A percentile compares a stretch with the other conserved stretches of the same genome.
These are phyloP conservation scores for Oppia nitens DNA, from an alignment of 1,140 invertebrate species.

Conservation along the genomic window DNA sequence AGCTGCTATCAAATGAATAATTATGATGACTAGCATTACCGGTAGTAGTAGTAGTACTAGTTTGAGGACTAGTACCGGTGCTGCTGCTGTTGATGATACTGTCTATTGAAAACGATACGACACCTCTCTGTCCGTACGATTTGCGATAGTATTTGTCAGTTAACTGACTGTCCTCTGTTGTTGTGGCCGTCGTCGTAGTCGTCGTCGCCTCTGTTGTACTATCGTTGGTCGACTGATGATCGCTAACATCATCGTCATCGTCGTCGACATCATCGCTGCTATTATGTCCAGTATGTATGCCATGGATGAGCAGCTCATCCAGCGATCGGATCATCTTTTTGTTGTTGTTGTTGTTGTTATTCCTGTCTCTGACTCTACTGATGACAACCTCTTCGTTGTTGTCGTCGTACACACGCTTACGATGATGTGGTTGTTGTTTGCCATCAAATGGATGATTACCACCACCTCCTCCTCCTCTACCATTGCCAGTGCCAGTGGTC, in stretches of 20 bases:
- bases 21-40: too few relatives aligned
- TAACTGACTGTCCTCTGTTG: neutral
- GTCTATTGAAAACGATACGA: neutral
- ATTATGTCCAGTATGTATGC: too few relatives aligned
- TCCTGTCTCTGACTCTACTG: neutral
- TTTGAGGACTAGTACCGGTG: too few relatives aligned
- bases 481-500: neutral
- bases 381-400: neutral
- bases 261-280: neutral
- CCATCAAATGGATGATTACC: neutral
- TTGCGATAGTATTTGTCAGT: neutral
- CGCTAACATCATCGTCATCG: neutral
- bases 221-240: neutral
- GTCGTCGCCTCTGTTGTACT: neutral
- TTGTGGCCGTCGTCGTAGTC: neutral
- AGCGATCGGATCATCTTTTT: neutral
- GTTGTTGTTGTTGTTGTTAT: neutral
- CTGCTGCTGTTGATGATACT: neutral
- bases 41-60: too few relatives aligned
- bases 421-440: neutral
- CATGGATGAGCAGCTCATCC: too few relatives aligned
- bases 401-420: neutral
- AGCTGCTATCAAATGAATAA: too few relatives aligned
- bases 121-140: too few relatives aligned
- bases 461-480: neutral